Evolutionary conservation across 2,113 vertebrate species (phyloP), one percentile per base, ranked within the genome.

Genomic region (Brachyhypopomus occidentalis): DNA sequence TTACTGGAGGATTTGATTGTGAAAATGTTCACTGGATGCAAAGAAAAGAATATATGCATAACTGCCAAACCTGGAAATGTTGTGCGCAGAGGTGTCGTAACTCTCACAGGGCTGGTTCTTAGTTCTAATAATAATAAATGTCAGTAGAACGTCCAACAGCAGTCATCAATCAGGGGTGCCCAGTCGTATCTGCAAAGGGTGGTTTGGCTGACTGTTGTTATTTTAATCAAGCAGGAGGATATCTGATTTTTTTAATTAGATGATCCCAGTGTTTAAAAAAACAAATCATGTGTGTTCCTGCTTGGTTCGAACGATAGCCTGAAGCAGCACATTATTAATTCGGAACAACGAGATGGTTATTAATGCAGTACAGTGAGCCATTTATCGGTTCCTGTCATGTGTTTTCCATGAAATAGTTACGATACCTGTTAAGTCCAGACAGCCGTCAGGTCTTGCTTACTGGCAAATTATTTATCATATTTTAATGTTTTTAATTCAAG

Each of bases 11-110:
- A 30, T 34, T 20, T 19, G n/a, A 41, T 70, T 22, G 36, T 70
- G 66, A 70, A 70, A 70, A 70, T 41, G 5, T 70, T 20, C 38
- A 41, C 23, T 70, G 66, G 34, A 41, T 70, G 66, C 23, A 70
- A 36, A 67, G 66, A 41, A 41, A 22, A 41, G 19, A 3, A 7
- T 36, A 11, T 0, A 36, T 67, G 20, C 22, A 41, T n/a, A 20
- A 41, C 3, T 22, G 38, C 36, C 27, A 38, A 20, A 67, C 6
- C 36, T 38, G 25, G 19, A 30, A 5, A 20, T 67, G 34, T 19
- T 67, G 30, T 67, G 34, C 11, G 34, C 30, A 66, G 27, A 27
- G 25, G 23, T 63, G 23, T 8, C 12, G 45, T 14, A 11, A 14
- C 45, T 52, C 34, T 64, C 4, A 36, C 30, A 34, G 2, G 34